Evolutionary conservation across 35 echinoderm and acorn worm species (phyloP).

Genomic region (Apostichopus californicus): DNA sequence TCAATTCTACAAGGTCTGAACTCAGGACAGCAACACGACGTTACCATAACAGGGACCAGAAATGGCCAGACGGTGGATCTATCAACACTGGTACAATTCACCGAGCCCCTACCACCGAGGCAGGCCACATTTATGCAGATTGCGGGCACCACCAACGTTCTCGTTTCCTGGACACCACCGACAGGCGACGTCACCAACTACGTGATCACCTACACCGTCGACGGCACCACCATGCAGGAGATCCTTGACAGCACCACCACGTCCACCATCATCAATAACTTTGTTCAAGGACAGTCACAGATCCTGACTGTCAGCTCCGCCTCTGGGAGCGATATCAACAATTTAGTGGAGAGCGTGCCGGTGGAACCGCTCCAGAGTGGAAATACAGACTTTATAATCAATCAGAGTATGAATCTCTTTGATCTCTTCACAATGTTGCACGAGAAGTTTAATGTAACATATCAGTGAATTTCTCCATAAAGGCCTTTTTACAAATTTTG

Average conservation of each 20-base stretch:
- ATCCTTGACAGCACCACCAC: slow-evolving; percentile 5
- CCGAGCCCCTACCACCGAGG: not conserved
- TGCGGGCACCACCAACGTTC: not conserved
- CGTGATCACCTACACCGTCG: slow-evolving; percentile 23
- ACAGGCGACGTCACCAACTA: slow-evolving; percentile 35
- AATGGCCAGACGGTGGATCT: not conserved
- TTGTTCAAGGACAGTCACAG: slow-evolving; percentile 12
- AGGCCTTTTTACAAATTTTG: no score
- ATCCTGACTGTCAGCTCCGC: slow-evolving; percentile 24
- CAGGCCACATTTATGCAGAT: slow-evolving; percentile 37
- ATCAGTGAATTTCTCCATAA: no score
- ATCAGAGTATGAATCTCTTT: not conserved
- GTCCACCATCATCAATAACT: slow-evolving; percentile 1
- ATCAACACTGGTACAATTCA: slow-evolving; percentile 23
- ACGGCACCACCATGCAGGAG: not conserved
- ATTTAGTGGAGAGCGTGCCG: slow-evolving; percentile 4
- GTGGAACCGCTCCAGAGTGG: slow-evolving; percentile 30
- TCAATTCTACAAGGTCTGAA: not conserved
- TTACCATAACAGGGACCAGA: slow-evolving; percentile 16
- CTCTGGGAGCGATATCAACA: slow-evolving; percentile 6
- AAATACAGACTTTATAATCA: slow-evolving; percentile 19
- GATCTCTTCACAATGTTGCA: not conserved
- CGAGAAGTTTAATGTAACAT: not conserved
- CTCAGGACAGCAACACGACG: slow-evolving; percentile 14
- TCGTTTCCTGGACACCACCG: slow-evolving; percentile 27